A percentile compares a stretch with the other conserved stretches of the same genome.
Evolutionary conservation across 2,113 vertebrate species (phyloP).

Genomic region (Lichenostomus cassidix): DNA sequence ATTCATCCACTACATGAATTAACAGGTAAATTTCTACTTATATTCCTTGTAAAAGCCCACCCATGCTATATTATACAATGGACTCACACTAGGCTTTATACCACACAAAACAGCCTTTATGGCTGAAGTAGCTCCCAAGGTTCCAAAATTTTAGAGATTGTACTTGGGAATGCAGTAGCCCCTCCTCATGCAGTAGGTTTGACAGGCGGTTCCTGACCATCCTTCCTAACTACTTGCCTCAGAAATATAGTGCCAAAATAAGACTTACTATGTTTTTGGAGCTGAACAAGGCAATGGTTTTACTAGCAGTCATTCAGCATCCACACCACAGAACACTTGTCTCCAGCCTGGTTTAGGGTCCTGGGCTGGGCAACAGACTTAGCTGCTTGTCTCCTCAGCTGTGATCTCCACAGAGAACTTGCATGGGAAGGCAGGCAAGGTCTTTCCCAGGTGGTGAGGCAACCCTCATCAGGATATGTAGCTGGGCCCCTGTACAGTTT

Average conservation of each 20-base stretch:
- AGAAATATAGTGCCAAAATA: not conserved
- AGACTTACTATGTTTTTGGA: not conserved
- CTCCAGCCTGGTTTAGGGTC: not conserved
- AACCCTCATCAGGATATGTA: not conserved
- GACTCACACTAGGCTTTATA: not conserved
- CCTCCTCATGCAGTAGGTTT: not conserved
- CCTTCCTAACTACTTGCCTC: not conserved
- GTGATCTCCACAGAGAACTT: not conserved
- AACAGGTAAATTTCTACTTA: not conserved
- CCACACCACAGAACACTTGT: rapidly evolving
- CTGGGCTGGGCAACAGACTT: not conserved
- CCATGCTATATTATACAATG: not conserved
- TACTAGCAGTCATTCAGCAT: not conserved
- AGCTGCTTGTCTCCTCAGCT: not conserved
- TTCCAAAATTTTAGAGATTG: not conserved
- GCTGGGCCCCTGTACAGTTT: not conserved
- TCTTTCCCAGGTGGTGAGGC: not conserved
- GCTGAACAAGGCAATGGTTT: not conserved
- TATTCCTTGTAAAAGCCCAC: not conserved
- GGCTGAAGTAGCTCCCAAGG: not conserved
- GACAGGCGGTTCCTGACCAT: not conserved
- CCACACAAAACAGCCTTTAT: not conserved
- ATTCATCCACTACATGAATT: conserved; percentile 20
- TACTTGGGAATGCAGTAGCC: not conserved
- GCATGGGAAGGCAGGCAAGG: not conserved